A percentile compares a stretch with the other conserved stretches of the same genome.
phyloP scores from a whole-genome alignment of 2,888 invertebrate genomes.

The Oxycera nigricornis region DNA sequence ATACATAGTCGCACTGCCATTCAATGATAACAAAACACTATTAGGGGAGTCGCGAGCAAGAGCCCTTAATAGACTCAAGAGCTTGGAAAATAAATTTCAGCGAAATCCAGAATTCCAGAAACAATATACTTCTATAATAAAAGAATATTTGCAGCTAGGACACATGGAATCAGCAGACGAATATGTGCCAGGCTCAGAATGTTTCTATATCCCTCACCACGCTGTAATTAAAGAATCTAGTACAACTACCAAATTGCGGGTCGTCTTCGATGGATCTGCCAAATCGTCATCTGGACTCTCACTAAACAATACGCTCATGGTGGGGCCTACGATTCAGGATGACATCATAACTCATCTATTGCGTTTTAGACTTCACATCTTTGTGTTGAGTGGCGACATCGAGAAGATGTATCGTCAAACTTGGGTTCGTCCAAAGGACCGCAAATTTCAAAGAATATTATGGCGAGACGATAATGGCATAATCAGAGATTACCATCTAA shows the following conservation, averaged over 20 bases:
- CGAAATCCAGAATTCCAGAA: background rate
- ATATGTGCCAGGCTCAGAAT: background rate
- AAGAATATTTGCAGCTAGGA: constrained; percentile 47
- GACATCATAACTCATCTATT: background rate
- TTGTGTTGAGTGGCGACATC: background rate
- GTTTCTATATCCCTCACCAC: no score
- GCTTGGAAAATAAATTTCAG: background rate
- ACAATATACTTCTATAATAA: constrained; percentile 44
- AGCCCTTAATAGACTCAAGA: background rate
- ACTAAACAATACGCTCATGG: background rate
- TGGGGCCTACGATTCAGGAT: constrained; percentile 14
- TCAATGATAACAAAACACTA: background rate
- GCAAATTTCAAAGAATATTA: constrained; percentile 9
- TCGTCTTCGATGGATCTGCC: constrained; percentile 1
- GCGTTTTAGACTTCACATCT: background rate
- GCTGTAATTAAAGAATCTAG: background rate
- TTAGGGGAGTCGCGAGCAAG: background rate
- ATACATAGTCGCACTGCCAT: background rate
- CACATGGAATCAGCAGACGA: constrained; percentile 46
- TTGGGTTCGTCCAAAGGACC: background rate
- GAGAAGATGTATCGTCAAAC: constrained; percentile 23
- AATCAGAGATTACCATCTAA: constrained; percentile 26
- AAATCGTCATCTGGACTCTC: background rate
- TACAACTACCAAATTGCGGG: background rate
- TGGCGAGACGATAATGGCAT: constrained; percentile 28